A percentile compares a stretch with the other conserved stretches of the same genome.
Evolutionary conservation across 2,888 invertebrate species (phyloP).

Genomic region (Neoascia interrupta): DNA sequence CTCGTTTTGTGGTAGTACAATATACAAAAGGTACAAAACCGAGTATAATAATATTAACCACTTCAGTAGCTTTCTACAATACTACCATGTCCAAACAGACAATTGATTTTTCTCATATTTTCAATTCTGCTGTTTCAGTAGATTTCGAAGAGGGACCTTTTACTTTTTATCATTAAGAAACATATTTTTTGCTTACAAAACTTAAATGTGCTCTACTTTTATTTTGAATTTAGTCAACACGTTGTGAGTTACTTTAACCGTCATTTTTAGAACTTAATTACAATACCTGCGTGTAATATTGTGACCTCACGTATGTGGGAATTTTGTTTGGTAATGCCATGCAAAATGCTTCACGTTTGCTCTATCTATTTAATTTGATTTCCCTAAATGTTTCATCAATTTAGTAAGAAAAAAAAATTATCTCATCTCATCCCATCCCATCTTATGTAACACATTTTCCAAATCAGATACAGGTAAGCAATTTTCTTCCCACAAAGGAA

Average conservation of each 20-base stretch:
- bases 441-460: conserved; percentile 49
- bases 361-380: conserved; percentile 36
- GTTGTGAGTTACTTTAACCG: not conserved
- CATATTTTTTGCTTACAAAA: not conserved
- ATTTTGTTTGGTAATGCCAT: no score
- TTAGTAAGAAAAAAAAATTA: conserved; percentile 16
- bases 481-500: conserved; percentile 33
- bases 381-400: conserved; percentile 1
- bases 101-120: no score
- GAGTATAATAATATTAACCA: no score
- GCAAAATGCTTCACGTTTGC: conserved; percentile 7
- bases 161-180: not conserved
- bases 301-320: no score
- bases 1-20: no score
- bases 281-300: not conserved
- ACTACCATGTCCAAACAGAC: no score
- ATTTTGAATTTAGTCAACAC: not conserved
- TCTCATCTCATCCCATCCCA: not conserved
- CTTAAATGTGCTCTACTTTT: conserved; percentile 16
- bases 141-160: no score
- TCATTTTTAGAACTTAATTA: conserved; percentile 1
- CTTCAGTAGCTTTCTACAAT: no score
- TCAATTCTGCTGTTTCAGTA: no score
- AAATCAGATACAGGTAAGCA: conserved; percentile 54
- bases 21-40: no score